phyloP scores from a whole-genome alignment of 1,140 invertebrate species.

The Ceratina australensis region DNA sequence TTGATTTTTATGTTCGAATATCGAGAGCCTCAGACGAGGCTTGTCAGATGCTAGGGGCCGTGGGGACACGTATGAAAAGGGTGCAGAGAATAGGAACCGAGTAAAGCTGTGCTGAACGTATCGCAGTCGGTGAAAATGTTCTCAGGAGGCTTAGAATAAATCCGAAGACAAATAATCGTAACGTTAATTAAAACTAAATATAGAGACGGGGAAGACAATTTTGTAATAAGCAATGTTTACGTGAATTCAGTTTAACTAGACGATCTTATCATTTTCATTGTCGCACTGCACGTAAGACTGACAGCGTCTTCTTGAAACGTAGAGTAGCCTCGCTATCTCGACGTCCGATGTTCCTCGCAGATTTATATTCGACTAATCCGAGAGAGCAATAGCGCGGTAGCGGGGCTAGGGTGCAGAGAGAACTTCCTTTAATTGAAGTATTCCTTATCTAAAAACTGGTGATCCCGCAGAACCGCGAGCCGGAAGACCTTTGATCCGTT shows the following conservation, averaged over 20 bases:
- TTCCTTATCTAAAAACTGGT: constrained; percentile 79
- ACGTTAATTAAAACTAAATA: constrained; percentile 14
- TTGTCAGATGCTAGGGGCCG: constrained; percentile 69
- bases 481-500: constrained; percentile 76
- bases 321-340: background rate
- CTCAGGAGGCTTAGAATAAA: constrained; percentile 54
- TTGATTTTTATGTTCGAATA: constrained; percentile 80
- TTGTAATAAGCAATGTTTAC: too few relatives aligned
- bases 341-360: background rate
- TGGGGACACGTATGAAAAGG: constrained; percentile 72
- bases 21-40: constrained; percentile 74
- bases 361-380: constrained; percentile 58
- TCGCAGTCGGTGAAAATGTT: constrained; percentile 47
- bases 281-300: background rate
- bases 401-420: constrained; percentile 15
- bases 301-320: background rate
- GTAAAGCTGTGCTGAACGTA: constrained; percentile 35
- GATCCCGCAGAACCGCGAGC: constrained; percentile 68
- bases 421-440: constrained; percentile 76
- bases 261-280: background rate
- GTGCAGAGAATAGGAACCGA: constrained; percentile 65
- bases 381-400: constrained; percentile 39
- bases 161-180: constrained; percentile 27
- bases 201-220: too few relatives aligned
- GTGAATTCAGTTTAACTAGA: background rate